Evolutionary conservation across 2,797 vertebrate species (phyloP), one percentile per base, ranked within the genome.

Genomic region (Melanogrammus aeglefinus): DNA sequence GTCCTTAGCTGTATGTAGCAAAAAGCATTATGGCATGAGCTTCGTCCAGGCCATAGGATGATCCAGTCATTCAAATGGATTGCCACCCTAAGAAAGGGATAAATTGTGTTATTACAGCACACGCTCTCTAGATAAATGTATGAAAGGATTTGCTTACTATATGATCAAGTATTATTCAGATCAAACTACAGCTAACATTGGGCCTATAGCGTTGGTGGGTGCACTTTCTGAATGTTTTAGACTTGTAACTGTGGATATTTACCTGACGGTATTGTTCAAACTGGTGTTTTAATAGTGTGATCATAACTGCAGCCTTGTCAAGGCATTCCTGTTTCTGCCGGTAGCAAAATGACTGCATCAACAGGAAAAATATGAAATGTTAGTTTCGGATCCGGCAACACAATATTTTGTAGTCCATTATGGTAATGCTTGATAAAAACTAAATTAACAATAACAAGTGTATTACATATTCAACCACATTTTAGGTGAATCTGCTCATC

Each of bases 201-300:
- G 10, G 31, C 29, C 4, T 29, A 4, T 10, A 71, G 24, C 10
- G 31, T 35, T 72, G 33, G 12, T 72, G n/a, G n/a, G 33, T 72
- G 70, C 70, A 33, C 31, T 72, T 31, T n/a, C 10, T 69, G 57
- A 69, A 10, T 10, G 63, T 35, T 72, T 27, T 27, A n/a, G 66
- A 16, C 70, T 39, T 21, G 21, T 24, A 38, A 24, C 31, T 76
- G 57, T 36, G 31, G 47, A 36, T 27, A 74, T 44, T 16, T 77
- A 82, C 81, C 81, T 77, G 31, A 51, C 75, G 66, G 57, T 77
- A 82, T 10, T 72, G 73, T 70, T 74, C 73, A 73, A 91, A 91
- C 83, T 93, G 89, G n/a, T 87, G 86, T 21, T 82, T 79, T 63
- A 91, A 84, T 83, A 86, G 81, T 73, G 89, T 80, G 75, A 93